Evolutionary conservation across 2,888 invertebrate species (phyloP).

Genomic region (Tenthredo livida): DNA sequence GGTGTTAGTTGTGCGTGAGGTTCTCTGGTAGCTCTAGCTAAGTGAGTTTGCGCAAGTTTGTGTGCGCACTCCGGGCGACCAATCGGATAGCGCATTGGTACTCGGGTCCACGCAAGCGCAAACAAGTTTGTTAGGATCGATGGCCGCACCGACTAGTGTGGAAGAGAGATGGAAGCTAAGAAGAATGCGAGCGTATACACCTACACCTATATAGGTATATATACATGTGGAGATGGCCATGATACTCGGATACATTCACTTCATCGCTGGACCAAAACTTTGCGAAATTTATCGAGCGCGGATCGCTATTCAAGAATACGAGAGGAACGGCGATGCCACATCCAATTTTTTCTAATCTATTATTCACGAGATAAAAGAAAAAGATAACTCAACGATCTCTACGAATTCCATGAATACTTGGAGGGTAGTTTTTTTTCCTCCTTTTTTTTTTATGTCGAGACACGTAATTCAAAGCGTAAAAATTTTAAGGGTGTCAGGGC

Average conservation of each 20-base stretch:
- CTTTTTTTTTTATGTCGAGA: neutral
- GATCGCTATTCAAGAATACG: neutral
- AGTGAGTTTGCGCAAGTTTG: neutral
- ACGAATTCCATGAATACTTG: neutral
- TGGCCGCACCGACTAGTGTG: slow-evolving; percentile 45
- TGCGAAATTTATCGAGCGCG: neutral
- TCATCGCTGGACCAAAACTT: slow-evolving; percentile 2
- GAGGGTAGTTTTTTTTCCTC: neutral
- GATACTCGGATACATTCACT: slow-evolving; percentile 19
- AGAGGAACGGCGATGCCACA: neutral
- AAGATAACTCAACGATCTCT: neutral
- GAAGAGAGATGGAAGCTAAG: slow-evolving; percentile 21
- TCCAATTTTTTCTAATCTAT: neutral
- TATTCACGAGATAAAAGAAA: neutral
- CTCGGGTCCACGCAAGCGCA: slow-evolving; percentile 22
- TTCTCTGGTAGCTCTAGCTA: neutral
- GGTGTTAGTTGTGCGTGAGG: slow-evolving; percentile 1
- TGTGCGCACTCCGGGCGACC: slow-evolving; percentile 26
- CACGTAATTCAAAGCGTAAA: neutral
- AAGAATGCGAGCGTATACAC: slow-evolving; percentile 41
- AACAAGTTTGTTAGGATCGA: slow-evolving; percentile 42
- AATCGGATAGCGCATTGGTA: slow-evolving; percentile 2
- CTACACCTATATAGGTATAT: neutral
- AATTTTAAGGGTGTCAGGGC: neutral
- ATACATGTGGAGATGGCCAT: neutral